Evolutionary conservation across 2,888 invertebrate species (phyloP), one percentile per base, ranked within the genome.

Genomic region (Idaea straminata): DNA sequence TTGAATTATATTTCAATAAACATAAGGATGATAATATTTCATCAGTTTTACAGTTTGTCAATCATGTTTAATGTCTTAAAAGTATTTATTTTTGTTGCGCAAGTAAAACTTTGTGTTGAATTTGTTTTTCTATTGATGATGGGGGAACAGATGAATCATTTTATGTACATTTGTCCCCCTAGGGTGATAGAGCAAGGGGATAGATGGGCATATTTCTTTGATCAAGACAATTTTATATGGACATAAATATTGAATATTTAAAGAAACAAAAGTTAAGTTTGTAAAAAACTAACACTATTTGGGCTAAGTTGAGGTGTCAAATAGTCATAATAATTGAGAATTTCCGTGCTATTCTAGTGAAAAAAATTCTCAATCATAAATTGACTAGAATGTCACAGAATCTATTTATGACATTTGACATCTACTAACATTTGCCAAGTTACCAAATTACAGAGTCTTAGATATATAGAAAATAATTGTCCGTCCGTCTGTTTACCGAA

Each of bases 401-500:
- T 47, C 7, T 25, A 1, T 25, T 25, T 25, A 25, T 25, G 47
- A 47, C 4, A 47, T 47, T 47, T 47, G 10, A 47, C 10, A 47
- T 47, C 47, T 4, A 47, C 47, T 25, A 25, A 25, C 13, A 10
- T 47, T 47, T 10, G 47, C 13, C 47, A 7, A 13, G 7, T 47
- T 13, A 7, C 7, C 47, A 47, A 4, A 7, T 47, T 47, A 47
- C 7, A 47, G 25, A 25, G 25, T 25, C 25, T 10, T 47, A 47
- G 10, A 47, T 47, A 47, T 47, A 47, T 47, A 4, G 13, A 47
- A 47, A 47, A 47, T 13, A 7, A 13, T 47, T 47, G 47, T 47
- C 47, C 13, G 47, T 47, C 47, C 47, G 47, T 47, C 47, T 47
- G 47, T 47, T 25, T 25, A 25, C 25, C 25, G 25, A 6, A 74